phyloP scores from a whole-genome alignment of 2,888 invertebrate species.

The Cantharis rustica region DNA sequence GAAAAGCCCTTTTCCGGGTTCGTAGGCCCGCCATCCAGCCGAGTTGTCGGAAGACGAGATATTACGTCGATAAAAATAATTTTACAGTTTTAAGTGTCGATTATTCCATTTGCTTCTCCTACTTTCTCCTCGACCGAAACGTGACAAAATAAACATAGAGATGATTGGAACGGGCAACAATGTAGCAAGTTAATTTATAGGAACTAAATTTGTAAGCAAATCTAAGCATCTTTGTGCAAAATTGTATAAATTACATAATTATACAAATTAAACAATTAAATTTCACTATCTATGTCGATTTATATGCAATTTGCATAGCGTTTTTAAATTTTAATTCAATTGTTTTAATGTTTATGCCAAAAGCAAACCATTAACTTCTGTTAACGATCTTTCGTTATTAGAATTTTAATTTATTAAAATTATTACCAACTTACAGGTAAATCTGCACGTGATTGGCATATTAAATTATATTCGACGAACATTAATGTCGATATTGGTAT shows the following conservation, averaged over 20 bases:
- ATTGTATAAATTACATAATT: constrained; percentile 28
- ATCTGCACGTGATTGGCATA: constrained; percentile 21
- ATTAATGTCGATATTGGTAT: background rate
- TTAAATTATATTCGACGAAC: constrained; percentile 10
- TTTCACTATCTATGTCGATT: constrained; percentile 29
- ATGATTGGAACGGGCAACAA: background rate
- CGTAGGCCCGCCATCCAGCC: background rate
- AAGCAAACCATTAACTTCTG: constrained; percentile 28
- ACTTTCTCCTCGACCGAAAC: background rate
- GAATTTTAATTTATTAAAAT: constrained; percentile 28
- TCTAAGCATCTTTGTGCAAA: constrained; percentile 22
- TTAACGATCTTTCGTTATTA: constrained; percentile 24
- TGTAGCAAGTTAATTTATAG: background rate
- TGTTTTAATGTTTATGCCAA: constrained; percentile 23
- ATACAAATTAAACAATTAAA: constrained; percentile 31
- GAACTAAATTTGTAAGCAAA: constrained; percentile 22
- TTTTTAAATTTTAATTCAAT: constrained; percentile 36
- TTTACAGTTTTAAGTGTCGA: background rate
- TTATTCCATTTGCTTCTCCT: background rate
- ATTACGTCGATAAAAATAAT: background rate
- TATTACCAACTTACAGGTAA: constrained; percentile 17
- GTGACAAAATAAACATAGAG: background rate
- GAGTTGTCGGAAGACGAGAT: too few species aligned
- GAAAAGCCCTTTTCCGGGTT: background rate
- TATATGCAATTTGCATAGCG: constrained; percentile 39